Percentiles rank a stretch among this genome's conserved stretches.
Evolutionary conservation across 2,888 invertebrate species (phyloP).

Genomic region (Autographa pulchrina): DNA sequence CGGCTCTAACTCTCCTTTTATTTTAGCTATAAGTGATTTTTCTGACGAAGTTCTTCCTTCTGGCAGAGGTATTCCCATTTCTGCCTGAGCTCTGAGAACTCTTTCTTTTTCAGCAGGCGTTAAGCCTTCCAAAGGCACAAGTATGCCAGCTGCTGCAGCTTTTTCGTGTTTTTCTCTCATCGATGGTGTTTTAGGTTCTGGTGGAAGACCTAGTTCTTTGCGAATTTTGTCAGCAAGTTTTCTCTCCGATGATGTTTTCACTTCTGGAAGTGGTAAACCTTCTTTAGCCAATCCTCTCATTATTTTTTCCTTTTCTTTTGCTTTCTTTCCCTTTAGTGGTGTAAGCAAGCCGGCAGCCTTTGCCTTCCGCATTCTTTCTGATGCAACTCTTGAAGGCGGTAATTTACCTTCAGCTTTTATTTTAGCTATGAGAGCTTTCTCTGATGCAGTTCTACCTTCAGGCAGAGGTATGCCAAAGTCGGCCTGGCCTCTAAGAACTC

Average conservation of each 20-base stretch:
- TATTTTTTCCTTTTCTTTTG: constrained; percentile 52
- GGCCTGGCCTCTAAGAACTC: constrained; percentile 42
- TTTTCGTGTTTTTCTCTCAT: constrained; percentile 53
- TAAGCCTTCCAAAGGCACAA: constrained; percentile 55
- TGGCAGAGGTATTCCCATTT: constrained; percentile 45
- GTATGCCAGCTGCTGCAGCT: constrained; percentile 56
- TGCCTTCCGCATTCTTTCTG: constrained; percentile 16
- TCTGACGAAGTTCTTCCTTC: constrained; percentile 30
- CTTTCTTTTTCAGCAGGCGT: constrained; percentile 49
- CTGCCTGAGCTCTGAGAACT: constrained; percentile 44
- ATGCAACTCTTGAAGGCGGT: constrained; percentile 24
- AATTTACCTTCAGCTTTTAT: constrained; percentile 35
- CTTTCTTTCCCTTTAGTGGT: constrained; percentile 1
- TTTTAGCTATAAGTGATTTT: constrained; percentile 38
- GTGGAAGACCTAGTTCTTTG: constrained; percentile 62
- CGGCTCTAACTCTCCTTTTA: constrained; percentile 41
- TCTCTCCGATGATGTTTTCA: constrained; percentile 41
- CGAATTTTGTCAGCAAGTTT: constrained; percentile 59
- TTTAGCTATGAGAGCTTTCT: constrained; percentile 35
- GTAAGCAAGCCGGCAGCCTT: not conserved
- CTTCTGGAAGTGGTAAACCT: constrained; percentile 30
- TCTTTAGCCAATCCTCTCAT: constrained; percentile 33
- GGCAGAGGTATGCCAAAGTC: constrained; percentile 47
- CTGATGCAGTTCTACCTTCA: constrained; percentile 25
- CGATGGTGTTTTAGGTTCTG: constrained; percentile 56